Conservation (phyloP, 2,797 vertebrate genomes). For the Yasuhikotakia modesta region DNA sequence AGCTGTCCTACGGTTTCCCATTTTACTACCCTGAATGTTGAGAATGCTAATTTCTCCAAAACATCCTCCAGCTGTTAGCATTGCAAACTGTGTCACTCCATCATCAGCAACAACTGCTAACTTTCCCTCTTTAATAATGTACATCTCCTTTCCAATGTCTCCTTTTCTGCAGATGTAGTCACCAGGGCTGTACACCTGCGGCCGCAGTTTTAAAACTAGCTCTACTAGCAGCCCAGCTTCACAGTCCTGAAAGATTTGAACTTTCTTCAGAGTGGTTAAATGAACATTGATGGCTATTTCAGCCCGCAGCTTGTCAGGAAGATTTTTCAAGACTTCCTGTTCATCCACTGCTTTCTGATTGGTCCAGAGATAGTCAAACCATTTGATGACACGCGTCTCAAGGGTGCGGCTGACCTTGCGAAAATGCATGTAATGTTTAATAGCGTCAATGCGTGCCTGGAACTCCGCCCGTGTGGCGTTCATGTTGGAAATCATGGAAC, state of each 20-base stretch:
- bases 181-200: slow-evolving; percentile 94
- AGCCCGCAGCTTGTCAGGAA: slow-evolving; percentile 90
- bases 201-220: slow-evolving; percentile 90
- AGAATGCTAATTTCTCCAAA: slow-evolving; percentile 98
- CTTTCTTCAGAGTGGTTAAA: slow-evolving; percentile 92
- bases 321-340: slow-evolving; percentile 88
- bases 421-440: slow-evolving; percentile 99
- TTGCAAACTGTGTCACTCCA: slow-evolving; percentile 85
- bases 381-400: slow-evolving; percentile 93
- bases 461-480: slow-evolving; percentile 94
- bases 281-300: slow-evolving; percentile 97
- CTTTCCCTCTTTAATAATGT: slow-evolving; percentile 94
- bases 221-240: slow-evolving; percentile 92
- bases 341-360: slow-evolving; percentile 91
- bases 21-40: slow-evolving; percentile 95
- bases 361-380: slow-evolving; percentile 98
- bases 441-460: slow-evolving; percentile 89
- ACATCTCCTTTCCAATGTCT: slow-evolving; percentile 97
- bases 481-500: slow-evolving; percentile 98
- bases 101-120: slow-evolving; percentile 92
- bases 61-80: slow-evolving; percentile 89
- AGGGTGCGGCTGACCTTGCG: slow-evolving; percentile 91
- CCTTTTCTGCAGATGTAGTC: slow-evolving; percentile 95
- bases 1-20: slow-evolving; percentile 92
- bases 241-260: slow-evolving; percentile 93